These are phyloP conservation scores for Aphelenchoides bicaudatus DNA, from an alignment of 2,888 invertebrate genomes.

Conservation along the genomic window DNA sequence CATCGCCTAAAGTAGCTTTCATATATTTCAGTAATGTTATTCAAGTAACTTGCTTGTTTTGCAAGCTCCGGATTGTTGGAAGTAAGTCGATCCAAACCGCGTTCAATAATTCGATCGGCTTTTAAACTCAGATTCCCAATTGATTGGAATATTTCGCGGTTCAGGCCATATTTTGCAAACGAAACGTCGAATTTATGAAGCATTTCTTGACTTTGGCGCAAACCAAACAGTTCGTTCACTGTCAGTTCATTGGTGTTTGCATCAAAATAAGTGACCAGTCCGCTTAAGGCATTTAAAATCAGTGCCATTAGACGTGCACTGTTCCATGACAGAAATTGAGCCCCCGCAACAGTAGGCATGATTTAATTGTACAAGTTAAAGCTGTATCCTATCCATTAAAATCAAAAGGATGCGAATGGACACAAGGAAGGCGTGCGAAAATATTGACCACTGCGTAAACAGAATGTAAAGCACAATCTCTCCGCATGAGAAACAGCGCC, in stretches of 20 bases:
- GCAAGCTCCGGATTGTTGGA: no score
- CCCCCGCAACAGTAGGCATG: background rate
- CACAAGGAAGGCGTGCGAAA: no score
- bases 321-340: conserved; percentile 32
- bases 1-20: background rate
- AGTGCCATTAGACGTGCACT: conserved; percentile 35
- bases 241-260: conserved; percentile 10
- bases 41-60: no score
- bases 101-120: conserved; percentile 9
- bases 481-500: no score
- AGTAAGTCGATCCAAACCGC: conserved; percentile 10
- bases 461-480: no score
- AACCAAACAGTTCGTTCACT: conserved; percentile 26
- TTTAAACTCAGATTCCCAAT: conserved; percentile 25
- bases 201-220: conserved; percentile 21
- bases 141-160: conserved; percentile 25
- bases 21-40: no score
- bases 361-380: no score
- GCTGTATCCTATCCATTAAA: no score
- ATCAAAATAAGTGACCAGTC: conserved; percentile 27
- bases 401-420: no score
- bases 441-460: no score
- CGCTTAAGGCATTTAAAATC: conserved; percentile 33
- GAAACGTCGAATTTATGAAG: conserved; percentile 12
- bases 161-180: conserved; percentile 21